These are phyloP conservation scores for Brachyistius frenatus DNA, from an alignment of 2,113 vertebrate genomes.

Conservation along the genomic window DNA sequence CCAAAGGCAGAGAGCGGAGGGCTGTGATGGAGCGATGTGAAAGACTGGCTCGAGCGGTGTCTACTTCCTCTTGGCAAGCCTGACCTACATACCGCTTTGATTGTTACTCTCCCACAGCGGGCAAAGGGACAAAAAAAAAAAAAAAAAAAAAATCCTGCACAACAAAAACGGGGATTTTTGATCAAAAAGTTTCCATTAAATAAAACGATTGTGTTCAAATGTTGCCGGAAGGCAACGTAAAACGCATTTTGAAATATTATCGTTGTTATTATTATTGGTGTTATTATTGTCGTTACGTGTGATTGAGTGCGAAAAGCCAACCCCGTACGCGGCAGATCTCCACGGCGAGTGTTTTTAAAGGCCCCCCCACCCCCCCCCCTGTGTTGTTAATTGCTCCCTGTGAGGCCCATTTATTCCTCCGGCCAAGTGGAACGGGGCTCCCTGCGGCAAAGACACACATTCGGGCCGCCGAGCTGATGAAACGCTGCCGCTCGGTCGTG, in stretches of 20 bases:
- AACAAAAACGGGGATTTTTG: constrained; percentile 17
- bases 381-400: constrained; percentile 63
- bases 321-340: constrained; percentile 31
- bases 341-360: constrained; percentile 34
- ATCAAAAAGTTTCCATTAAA: not conserved
- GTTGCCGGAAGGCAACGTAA: not conserved
- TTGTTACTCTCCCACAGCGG: constrained; percentile 68
- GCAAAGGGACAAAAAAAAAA: constrained; percentile 25
- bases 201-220: not conserved
- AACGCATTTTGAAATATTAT: not conserved
- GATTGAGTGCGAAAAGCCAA: not conserved
- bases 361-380: too few species aligned
- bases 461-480: constrained; percentile 24
- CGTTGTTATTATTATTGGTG: not conserved
- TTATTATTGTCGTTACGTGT: not conserved
- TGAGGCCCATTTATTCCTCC: constrained; percentile 38
- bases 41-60: constrained; percentile 39
- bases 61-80: constrained; percentile 44
- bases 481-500: not conserved
- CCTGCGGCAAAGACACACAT: constrained; percentile 5
- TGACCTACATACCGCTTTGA: constrained; percentile 77
- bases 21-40: constrained; percentile 45
- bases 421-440: constrained; percentile 32
- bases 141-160: constrained; percentile 24
- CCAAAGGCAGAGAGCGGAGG: constrained; percentile 48